phyloP scores from a whole-genome alignment of 2,113 vertebrate species.

The Otus sunia region DNA sequence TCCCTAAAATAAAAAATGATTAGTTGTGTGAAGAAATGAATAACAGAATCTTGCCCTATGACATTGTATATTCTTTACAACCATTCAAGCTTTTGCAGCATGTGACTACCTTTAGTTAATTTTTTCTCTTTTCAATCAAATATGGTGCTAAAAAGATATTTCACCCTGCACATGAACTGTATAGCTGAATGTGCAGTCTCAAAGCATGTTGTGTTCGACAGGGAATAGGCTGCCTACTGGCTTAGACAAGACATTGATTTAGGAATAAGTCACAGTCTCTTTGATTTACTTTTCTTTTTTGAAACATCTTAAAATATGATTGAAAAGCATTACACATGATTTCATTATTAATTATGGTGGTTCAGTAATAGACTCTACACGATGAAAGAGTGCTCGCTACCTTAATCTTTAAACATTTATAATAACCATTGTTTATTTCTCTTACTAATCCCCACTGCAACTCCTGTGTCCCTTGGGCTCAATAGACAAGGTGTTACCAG shows the following conservation, averaged over 20 bases:
- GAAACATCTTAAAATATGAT: background rate
- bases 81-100: background rate
- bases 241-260: background rate
- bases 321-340: background rate
- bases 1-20: background rate
- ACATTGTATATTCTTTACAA: background rate
- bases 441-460: conserved; percentile 24
- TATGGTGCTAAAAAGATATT: background rate
- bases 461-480: background rate
- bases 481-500: background rate
- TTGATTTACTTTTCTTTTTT: background rate
- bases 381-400: background rate
- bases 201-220: background rate
- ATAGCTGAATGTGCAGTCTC: background rate
- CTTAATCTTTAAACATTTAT: conserved; percentile 44
- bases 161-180: background rate
- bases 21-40: background rate
- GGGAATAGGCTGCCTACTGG: background rate
- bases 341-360: conserved; percentile 1
- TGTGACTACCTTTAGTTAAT: background rate
- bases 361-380: background rate
- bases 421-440: conserved; percentile 58
- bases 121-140: background rate
- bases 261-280: background rate
- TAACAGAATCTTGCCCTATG: background rate